Base-by-base conservation (phyloP, 1,140 invertebrate species). In the Asobara japonica region DNA sequence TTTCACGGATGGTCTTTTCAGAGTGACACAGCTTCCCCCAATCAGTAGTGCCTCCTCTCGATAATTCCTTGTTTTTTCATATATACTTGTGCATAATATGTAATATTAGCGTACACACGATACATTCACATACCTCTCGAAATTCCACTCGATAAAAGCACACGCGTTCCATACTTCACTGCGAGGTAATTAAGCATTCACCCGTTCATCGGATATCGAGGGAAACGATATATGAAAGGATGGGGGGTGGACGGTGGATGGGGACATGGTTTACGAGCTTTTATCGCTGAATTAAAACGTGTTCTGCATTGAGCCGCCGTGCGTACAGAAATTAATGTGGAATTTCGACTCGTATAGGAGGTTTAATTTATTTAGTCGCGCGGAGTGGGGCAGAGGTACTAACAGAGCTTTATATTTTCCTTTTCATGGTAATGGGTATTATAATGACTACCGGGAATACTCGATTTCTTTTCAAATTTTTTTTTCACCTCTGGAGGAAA, bases 181-280 rank as follows among this genome's bases (percentile, higher is more conserved):
- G 22, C 18, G 22, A 18, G 20, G 22, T 56, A 56, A 56, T 56
- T 56, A 56, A 56, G 51, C 51, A 56, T 56, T 56, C 51, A 56
- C 22, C 25, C 51, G 51, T 56, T 56, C 22, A 56, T 56, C 22
- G 51, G 22, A 56, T 56, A 56, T 56, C 51, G 51, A 56, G 51
- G 51, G 6, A 27, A 18, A 25, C 22, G 51, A 56, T 56, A 11
- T 22, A 22, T 18, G 10, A 56, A 27, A 56, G 51, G 51, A 25
- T 1, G 51, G 18, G 22, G 22, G 22, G 20, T 25, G 45, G 45
- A n/a, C n/a, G n/a, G n/a, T n/a, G 45, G 45, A 16, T 18, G 45
- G n/a, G 45, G 5, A 11, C 31, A 36, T n/a, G n/a, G 31, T 36
- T 36, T 16, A 16, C 16, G n/a, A 51, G 51, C 20, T 27, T 56